phyloP scores from a whole-genome alignment of 2,113 vertebrate genomes.

The Eulacestoma nigropectus region DNA sequence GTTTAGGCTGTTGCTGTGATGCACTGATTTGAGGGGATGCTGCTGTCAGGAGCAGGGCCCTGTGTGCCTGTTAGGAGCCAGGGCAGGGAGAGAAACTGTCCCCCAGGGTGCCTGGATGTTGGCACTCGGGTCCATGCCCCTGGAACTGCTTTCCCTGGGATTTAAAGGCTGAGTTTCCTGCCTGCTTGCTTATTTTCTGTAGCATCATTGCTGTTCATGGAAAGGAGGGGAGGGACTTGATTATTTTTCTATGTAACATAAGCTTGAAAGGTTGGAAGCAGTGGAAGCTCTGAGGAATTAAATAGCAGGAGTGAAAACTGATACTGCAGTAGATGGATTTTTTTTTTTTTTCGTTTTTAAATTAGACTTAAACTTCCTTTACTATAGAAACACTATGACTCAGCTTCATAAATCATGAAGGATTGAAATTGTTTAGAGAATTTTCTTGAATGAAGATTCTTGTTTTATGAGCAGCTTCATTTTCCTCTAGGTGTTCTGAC shows the following conservation, averaged over 20 bases:
- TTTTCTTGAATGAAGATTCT: neutral
- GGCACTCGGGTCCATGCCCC: neutral
- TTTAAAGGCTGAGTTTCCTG: neutral
- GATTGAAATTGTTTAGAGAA: neutral
- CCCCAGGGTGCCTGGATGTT: rapidly evolving
- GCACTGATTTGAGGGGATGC: neutral
- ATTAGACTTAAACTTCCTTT: neutral
- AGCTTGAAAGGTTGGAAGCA: neutral
- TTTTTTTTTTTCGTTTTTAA: neutral
- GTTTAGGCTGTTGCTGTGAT: neutral
- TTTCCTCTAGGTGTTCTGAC: neutral
- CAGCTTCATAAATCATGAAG: neutral
- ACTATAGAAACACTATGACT: neutral
- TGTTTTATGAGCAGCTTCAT: neutral
- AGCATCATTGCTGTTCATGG: neutral
- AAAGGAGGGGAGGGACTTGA: neutral
- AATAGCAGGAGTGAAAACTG: neutral
- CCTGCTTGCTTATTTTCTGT: neutral
- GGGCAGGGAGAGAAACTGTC: too few species aligned
- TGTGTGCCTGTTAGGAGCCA: neutral
- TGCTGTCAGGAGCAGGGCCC: neutral
- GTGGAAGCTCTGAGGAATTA: neutral
- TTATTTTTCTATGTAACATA: neutral
- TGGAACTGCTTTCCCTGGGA: neutral
- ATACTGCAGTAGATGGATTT: neutral